Conservation (phyloP, 2,888 invertebrate species). For the Graphium colonna region DNA sequence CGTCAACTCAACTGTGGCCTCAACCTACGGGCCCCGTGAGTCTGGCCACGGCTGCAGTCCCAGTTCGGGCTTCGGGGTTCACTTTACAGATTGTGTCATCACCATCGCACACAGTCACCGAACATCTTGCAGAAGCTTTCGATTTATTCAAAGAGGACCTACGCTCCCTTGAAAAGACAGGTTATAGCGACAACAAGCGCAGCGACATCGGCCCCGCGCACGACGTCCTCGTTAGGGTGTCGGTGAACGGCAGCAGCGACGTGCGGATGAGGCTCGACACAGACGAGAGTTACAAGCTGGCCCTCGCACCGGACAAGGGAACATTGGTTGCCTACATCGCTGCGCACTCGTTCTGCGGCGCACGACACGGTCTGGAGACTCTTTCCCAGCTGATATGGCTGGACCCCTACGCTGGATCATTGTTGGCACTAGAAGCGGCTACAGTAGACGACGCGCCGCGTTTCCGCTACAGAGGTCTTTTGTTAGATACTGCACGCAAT, state of each 20-base stretch:
- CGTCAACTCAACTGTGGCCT: slow-evolving; percentile 88
- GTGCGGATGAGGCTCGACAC: slow-evolving; percentile 82
- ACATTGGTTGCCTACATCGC: slow-evolving; percentile 81
- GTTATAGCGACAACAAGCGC: slow-evolving; percentile 37
- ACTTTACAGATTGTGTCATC: slow-evolving; percentile 59
- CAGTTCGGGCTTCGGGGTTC: slow-evolving; percentile 77
- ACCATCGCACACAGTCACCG: slow-evolving; percentile 56
- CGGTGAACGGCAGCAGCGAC: slow-evolving; percentile 75
- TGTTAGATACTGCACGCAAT: slow-evolving; percentile 95
- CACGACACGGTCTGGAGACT: slow-evolving; percentile 88
- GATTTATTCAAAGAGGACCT: slow-evolving; percentile 73
- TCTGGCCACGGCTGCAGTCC: slow-evolving; percentile 82
- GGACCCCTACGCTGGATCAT: slow-evolving; percentile 82
- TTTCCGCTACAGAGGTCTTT: slow-evolving; percentile 88
- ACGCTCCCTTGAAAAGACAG: slow-evolving; percentile 59
- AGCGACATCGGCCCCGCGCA: slow-evolving; percentile 55
- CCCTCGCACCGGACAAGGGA: slow-evolving; percentile 67
- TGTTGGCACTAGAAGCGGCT: slow-evolving; percentile 84
- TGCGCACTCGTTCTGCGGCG: slow-evolving; percentile 87
- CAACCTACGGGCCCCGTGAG: slow-evolving; percentile 86
- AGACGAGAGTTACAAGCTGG: slow-evolving; percentile 87
- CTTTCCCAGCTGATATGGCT: slow-evolving; percentile 90
- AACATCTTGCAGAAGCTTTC: slow-evolving; percentile 73
- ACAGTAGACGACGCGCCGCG: slow-evolving; percentile 88
- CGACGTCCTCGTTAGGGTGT: slow-evolving; percentile 71